Percentiles rank a stretch among this genome's conserved stretches.
Evolutionary conservation across 2,797 vertebrate species (phyloP).

Genomic region (Hoplostethus mediterraneus): DNA sequence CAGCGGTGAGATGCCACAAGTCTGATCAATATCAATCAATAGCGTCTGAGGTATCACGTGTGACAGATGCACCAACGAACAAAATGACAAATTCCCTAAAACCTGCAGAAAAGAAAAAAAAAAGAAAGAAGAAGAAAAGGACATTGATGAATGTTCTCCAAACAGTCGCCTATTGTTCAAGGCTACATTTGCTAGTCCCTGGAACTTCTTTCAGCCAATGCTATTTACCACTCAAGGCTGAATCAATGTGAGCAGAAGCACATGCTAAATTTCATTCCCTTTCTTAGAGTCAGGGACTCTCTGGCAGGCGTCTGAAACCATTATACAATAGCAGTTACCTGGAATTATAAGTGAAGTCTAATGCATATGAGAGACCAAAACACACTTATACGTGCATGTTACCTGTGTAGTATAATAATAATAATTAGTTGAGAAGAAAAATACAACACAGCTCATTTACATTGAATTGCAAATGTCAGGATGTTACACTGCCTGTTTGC

Average conservation of each 20-base stretch:
- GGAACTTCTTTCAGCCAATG: slow-evolving; percentile 19
- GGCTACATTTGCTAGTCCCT: slow-evolving; percentile 38
- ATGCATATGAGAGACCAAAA: too few relatives aligned
- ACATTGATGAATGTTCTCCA: slow-evolving; percentile 57
- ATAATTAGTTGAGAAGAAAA: too few relatives aligned
- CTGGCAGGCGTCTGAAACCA: not conserved
- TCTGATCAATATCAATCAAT: too few relatives aligned
- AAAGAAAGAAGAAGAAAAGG: slow-evolving; percentile 8
- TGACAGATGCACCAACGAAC: too few relatives aligned
- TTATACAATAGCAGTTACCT: not conserved
- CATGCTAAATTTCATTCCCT: slow-evolving; percentile 32
- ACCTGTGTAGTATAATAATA: too few relatives aligned
- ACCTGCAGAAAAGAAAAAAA: not conserved
- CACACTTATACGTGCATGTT: too few relatives aligned
- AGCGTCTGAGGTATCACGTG: too few relatives aligned
- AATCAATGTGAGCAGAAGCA: slow-evolving; percentile 9
- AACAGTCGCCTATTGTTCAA: slow-evolving; percentile 42
- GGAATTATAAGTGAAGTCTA: not conserved
- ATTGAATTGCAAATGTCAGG: too few relatives aligned
- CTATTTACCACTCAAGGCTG: slow-evolving; percentile 55
- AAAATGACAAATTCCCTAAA: not conserved
- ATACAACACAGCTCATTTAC: too few relatives aligned
- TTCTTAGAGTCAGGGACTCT: slow-evolving; percentile 2
- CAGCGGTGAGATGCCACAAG: too few relatives aligned
- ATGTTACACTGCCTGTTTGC: too few relatives aligned